These are phyloP conservation scores for Eonycteris spelaea DNA, from an alignment of 2,113 vertebrate genomes.

Conservation along the genomic window DNA sequence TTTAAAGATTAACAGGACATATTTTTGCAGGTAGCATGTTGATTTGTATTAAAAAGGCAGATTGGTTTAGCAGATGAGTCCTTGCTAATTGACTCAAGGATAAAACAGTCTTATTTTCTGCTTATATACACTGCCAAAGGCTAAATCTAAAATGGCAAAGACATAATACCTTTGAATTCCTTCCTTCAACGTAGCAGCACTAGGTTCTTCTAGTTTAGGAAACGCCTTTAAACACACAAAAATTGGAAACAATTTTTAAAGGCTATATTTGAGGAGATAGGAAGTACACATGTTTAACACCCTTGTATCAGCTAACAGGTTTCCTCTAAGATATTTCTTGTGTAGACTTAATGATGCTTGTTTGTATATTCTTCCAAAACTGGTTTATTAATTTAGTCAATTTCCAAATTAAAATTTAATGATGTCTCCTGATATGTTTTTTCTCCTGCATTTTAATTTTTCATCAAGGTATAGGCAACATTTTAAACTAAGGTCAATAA, in stretches of 20 bases:
- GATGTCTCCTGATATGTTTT: not conserved
- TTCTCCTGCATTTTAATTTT: not conserved
- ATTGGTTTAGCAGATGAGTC: not conserved
- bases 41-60: conserved; percentile 1
- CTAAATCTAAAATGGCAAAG: not conserved
- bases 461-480: not conserved
- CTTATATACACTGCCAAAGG: not conserved
- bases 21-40: not conserved
- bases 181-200: not conserved
- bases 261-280: not conserved
- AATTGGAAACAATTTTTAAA: not conserved
- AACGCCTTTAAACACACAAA: not conserved
- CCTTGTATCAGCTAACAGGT: not conserved
- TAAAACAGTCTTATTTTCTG: not conserved
- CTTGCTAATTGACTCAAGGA: not conserved
- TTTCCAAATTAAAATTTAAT: conserved; percentile 46
- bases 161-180: not conserved
- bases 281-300: not conserved
- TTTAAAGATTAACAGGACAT: not conserved
- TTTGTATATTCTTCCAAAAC: not conserved
- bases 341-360: not conserved
- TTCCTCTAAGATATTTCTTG: not conserved
- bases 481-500: not conserved
- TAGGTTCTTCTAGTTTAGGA: not conserved
- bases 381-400: not conserved